These are phyloP conservation scores for Hartigia nigra DNA, from an alignment of 2,888 invertebrate genomes.

Conservation along the genomic window DNA sequence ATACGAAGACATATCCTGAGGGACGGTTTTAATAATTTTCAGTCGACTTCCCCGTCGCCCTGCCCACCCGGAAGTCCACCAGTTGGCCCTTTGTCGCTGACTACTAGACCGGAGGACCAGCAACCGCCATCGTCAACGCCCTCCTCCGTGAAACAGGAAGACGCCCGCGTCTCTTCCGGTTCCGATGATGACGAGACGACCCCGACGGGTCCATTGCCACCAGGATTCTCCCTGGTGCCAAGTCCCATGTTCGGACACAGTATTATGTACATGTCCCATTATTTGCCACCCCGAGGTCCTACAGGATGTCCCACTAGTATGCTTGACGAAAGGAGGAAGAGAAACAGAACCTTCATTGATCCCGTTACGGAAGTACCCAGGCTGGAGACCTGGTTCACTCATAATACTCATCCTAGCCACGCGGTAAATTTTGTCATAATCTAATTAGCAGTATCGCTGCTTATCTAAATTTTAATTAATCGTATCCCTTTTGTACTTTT, in stretches of 20 bases:
- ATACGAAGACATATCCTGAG: slow-evolving; percentile 23
- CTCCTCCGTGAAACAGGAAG: slow-evolving; percentile 58
- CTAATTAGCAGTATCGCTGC: neutral
- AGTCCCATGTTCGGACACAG: slow-evolving; percentile 91
- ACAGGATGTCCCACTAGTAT: slow-evolving; percentile 67
- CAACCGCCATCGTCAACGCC: slow-evolving; percentile 53
- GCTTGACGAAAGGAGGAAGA: slow-evolving; percentile 88
- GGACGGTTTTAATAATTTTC: slow-evolving; percentile 13
- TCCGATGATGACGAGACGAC: slow-evolving; percentile 71
- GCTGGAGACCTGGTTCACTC: slow-evolving; percentile 94
- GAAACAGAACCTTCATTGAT: slow-evolving; percentile 98
- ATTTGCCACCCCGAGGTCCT: slow-evolving; percentile 72
- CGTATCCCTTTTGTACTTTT: slow-evolving; percentile 15
- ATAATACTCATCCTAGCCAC: slow-evolving; percentile 98
- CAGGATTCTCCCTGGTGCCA: slow-evolving; percentile 82
- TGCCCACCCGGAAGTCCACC: slow-evolving; percentile 61
- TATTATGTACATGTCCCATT: slow-evolving; percentile 93
- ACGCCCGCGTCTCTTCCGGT: slow-evolving; percentile 60
- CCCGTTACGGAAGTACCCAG: slow-evolving; percentile 97
- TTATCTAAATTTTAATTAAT: neutral
- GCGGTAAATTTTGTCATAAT: slow-evolving; percentile 55
- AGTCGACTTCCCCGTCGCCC: slow-evolving; percentile 61
- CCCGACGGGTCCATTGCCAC: slow-evolving; percentile 68
- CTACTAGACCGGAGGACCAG: slow-evolving; percentile 61
- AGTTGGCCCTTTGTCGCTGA: slow-evolving; percentile 59